Conservation (phyloP, 2,113 vertebrate genomes). For the Podarcis cretensis region DNA sequence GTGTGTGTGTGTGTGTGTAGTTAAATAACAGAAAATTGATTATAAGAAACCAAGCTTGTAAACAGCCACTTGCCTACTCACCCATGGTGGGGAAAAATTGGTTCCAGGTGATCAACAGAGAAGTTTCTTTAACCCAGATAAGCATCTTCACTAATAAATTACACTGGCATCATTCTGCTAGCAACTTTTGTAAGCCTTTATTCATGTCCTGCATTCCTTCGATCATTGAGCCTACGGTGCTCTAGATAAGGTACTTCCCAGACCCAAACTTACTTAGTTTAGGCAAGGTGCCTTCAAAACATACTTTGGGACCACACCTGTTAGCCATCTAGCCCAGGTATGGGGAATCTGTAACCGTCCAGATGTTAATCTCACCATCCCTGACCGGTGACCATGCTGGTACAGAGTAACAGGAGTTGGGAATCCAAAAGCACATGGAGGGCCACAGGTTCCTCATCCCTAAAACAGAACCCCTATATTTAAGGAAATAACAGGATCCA, state of each 20-base stretch:
- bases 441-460: background rate
- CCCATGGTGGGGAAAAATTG: background rate
- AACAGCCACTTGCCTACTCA: background rate
- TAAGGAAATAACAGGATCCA: background rate
- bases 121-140: background rate
- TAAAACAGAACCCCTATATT: background rate
- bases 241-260: too few species aligned
- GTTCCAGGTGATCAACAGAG: background rate
- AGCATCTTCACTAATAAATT: background rate
- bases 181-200: background rate
- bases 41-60: background rate
- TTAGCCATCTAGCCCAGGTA: background rate
- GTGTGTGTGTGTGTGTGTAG: too few species aligned
- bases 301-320: background rate
- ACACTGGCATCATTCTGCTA: background rate
- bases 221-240: too few species aligned
- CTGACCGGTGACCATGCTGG: too few species aligned
- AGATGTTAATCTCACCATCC: background rate
- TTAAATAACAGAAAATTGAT: conserved; percentile 39
- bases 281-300: too few species aligned
- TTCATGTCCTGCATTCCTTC: too few species aligned
- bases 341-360: background rate
- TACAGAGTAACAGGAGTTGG: too few species aligned
- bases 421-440: too few species aligned
- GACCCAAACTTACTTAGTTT: too few species aligned